Base-by-base conservation (phyloP, 2,888 invertebrate genomes). In the Cosmia trapezina region DNA sequence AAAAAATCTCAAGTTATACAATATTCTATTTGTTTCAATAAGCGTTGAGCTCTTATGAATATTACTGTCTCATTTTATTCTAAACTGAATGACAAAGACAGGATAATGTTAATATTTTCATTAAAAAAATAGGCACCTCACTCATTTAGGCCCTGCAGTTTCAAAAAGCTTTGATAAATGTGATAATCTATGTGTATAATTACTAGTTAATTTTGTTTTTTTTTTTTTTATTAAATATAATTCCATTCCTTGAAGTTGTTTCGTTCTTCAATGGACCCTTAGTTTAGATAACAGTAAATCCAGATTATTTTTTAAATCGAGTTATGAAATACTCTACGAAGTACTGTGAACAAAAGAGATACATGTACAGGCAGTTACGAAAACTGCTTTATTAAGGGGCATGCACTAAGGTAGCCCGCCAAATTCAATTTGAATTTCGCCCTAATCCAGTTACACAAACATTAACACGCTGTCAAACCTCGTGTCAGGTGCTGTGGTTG, bases 131-230 rank as follows among this genome's bases (percentile, higher is more conserved):
- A 67, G 67, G 51, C 66, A 70, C 68, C 64, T 68, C 62, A 45
- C 60, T 70, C 61, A 47, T 60, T 62, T 28, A 60, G 73, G 71
- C 72, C 47, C 49, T 41, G 70, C 83, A 79, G 85, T 82, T 76
- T 79, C 83, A 78, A 78, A 73, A 88, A 86, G 86, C 89, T 89
- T 90, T 86, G 87, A 84, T 85, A 86, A 87, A 87, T 90, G 90
- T 91, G 89, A 91, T 90, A 85, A 78, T 80, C 66, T 80, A 65
- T 72, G 63, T 81, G 67, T 78, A 87, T 85, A 82, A 76, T 78
- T 83, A 83, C 71, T 78, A 66, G 57, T 72, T 22, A 1, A 17
- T 43, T 19, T 67, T 53, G 83, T 67, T 63, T 43, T 76, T 65
- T 33, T 33, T 33, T 33, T 37, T 69, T 76, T 73, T 63, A 62